Base-by-base conservation (phyloP, 2,888 invertebrate species). In the Pseudolycoriella hygida region DNA sequence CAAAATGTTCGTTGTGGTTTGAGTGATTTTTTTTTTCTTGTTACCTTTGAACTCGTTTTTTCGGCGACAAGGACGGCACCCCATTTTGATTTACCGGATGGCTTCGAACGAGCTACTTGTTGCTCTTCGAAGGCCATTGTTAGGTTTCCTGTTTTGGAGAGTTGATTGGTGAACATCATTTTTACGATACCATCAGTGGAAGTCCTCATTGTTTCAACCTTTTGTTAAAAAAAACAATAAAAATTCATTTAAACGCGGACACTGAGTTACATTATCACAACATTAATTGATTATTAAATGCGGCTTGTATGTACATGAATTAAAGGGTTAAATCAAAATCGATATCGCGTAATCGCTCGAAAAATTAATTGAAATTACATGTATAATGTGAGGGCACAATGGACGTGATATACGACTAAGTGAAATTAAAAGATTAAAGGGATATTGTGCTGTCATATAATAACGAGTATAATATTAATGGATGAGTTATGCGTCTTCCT, bases 141-240 rank as follows among this genome's bases (percentile, higher is more conserved):
- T 34, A 89, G 66, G 56, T 84, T 85, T n/a, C 93, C 93, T 47
- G 85, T 80, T 63, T 76, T 78, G 10, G 88, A 84, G 42, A 93
- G 64, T 57, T 86, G 85, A 56, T 83, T 85, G 50, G 78, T 77
- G 60, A 93, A 94, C 56, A 92, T 69, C 44, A 80, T 70, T 58
- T 79, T 77, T 40, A 93, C 70, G 6, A 77, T 72, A 31, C 71
- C 66, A 59, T 80, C 74, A 8, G 67, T 68, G 1, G 92, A 92
- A 17, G 75, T 72, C 52, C 92, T 72, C 67, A 93, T 74, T 1
- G 82, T 79, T 64, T 88, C 87, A 47, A 46, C 17, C 46, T 46
- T 14, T 17, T 20, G 11, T 5, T n/a, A 8, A 43, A 17, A 12
- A 12, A 38, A 14, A 17, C 14, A 44, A 25, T 14, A 41, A 11